These are phyloP conservation scores for Aphrocallistes beatrix DNA, from an alignment of 37 sponge, comb jelly and placozoan species.

Conservation along the genomic window DNA sequence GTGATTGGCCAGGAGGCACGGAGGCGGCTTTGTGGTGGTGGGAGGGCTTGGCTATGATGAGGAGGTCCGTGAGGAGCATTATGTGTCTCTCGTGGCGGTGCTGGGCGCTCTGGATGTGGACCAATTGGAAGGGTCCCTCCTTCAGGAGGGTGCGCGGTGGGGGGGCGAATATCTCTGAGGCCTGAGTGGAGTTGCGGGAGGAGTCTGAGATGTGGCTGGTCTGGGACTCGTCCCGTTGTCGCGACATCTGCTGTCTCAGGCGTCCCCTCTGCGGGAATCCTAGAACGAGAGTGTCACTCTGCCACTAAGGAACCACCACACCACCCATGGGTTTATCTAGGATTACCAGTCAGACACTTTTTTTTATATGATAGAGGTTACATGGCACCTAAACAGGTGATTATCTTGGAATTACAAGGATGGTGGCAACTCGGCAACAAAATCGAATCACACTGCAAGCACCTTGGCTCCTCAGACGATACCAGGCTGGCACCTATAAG, in stretches of 20 bases:
- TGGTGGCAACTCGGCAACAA: too few relatives aligned
- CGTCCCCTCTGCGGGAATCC: not conserved
- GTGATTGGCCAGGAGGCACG: not conserved
- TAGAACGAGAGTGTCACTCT: too few relatives aligned
- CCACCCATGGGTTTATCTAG: too few relatives aligned
- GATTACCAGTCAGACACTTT: too few relatives aligned
- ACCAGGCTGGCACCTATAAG: too few relatives aligned
- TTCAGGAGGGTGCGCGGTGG: not conserved
- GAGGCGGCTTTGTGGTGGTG: not conserved
- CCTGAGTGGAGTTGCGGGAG: not conserved
- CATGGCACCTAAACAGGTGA: too few relatives aligned
- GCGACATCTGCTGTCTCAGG: not conserved
- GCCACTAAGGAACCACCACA: too few relatives aligned
- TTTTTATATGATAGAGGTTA: too few relatives aligned
- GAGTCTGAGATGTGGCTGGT: not conserved
- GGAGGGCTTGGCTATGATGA: not conserved
- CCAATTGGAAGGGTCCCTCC: not conserved
- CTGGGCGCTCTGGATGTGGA: not conserved
- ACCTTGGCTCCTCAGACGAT: too few relatives aligned
- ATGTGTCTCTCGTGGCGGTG: not conserved
- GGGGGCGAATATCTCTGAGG: not conserved
- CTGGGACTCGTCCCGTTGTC: not conserved
- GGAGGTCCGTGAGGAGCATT: not conserved
- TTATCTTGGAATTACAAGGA: too few relatives aligned
- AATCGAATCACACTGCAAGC: too few relatives aligned